These are phyloP conservation scores for Drosophila ogumai DNA, from an alignment of 1,140 invertebrate species.

Conservation along the genomic window DNA sequence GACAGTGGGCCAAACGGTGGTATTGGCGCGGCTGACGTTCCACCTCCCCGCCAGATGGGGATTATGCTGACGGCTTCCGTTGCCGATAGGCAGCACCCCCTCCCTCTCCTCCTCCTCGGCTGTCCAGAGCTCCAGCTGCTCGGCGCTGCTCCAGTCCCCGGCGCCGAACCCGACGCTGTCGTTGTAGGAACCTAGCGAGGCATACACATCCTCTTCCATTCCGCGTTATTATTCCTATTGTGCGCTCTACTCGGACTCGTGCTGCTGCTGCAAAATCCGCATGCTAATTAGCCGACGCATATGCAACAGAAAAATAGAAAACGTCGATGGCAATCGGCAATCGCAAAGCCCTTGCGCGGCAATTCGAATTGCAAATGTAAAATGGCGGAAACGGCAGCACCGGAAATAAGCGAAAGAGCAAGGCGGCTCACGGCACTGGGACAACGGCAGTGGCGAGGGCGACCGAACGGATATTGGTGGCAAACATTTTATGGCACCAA, in stretches of 20 bases:
- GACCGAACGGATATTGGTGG: slow-evolving; percentile 72
- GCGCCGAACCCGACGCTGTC: slow-evolving; percentile 38
- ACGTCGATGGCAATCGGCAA: slow-evolving; percentile 5
- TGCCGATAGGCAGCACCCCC: slow-evolving; percentile 11
- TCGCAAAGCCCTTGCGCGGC: slow-evolving; percentile 9
- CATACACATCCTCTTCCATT: slow-evolving; percentile 80
- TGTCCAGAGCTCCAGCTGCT: slow-evolving; percentile 55
- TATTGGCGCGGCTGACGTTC: slow-evolving; percentile 50
- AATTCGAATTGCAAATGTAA: slow-evolving; percentile 65
- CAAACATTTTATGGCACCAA: slow-evolving; percentile 77
- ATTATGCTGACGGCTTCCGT: slow-evolving; percentile 37
- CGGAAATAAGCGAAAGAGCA: slow-evolving; percentile 53
- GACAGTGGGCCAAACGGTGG: slow-evolving; percentile 6
- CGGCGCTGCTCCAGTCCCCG: slow-evolving; percentile 55
- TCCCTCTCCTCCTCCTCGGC: slow-evolving; percentile 2
- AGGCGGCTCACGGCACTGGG: slow-evolving; percentile 19
- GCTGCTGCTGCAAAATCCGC: slow-evolving; percentile 41
- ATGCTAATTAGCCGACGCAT: slow-evolving; percentile 73
- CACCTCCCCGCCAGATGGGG: slow-evolving; percentile 27
- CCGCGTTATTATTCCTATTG: slow-evolving; percentile 54
- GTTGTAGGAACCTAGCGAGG: slow-evolving; percentile 63
- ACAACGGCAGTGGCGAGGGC: slow-evolving; percentile 20
- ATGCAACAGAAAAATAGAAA: slow-evolving; percentile 43
- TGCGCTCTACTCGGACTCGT: slow-evolving; percentile 33
- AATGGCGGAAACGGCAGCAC: slow-evolving; percentile 22